Conservation (phyloP, 2,888 invertebrate species). For the Magallana nippona region DNA sequence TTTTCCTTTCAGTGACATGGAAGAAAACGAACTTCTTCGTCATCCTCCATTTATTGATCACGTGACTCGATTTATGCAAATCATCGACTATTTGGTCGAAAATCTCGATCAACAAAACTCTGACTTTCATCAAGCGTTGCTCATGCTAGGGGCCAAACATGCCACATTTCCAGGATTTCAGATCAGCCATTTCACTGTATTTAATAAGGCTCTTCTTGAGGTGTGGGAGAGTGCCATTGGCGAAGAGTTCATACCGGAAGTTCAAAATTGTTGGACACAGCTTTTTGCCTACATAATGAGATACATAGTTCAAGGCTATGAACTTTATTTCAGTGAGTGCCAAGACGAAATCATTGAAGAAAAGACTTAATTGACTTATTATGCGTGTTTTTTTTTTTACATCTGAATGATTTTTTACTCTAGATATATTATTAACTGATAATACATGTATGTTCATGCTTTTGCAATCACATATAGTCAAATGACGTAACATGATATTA, state of each 20-base stretch:
- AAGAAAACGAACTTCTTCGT: constrained; percentile 60
- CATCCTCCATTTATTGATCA: constrained; percentile 62
- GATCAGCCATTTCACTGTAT: constrained; percentile 68
- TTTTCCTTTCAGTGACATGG: constrained; percentile 56
- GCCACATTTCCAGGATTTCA: constrained; percentile 69
- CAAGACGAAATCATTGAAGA: constrained; percentile 36
- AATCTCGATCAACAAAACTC: constrained; percentile 64
- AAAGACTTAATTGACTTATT: constrained; percentile 29
- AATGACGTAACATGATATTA: too few relatives aligned
- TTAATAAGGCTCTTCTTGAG: constrained; percentile 68
- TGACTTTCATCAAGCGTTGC: constrained; percentile 61
- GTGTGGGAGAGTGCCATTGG: constrained; percentile 72
- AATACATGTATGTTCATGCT: too few relatives aligned
- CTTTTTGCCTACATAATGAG: constrained; percentile 67
- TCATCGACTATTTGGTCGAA: constrained; percentile 66
- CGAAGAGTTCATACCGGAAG: constrained; percentile 73
- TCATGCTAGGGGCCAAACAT: constrained; percentile 74
- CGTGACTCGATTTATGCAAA: constrained; percentile 68
- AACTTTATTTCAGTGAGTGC: constrained; percentile 45
- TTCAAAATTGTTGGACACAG: constrained; percentile 69
- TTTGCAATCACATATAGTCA: too few relatives aligned
- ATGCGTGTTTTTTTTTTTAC: background rate
- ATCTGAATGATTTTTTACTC: too few relatives aligned
- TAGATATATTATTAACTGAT: too few relatives aligned
- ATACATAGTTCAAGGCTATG: constrained; percentile 61